phyloP scores from a whole-genome alignment of 1,140 invertebrate species.

The Heliconius hewitsoni region DNA sequence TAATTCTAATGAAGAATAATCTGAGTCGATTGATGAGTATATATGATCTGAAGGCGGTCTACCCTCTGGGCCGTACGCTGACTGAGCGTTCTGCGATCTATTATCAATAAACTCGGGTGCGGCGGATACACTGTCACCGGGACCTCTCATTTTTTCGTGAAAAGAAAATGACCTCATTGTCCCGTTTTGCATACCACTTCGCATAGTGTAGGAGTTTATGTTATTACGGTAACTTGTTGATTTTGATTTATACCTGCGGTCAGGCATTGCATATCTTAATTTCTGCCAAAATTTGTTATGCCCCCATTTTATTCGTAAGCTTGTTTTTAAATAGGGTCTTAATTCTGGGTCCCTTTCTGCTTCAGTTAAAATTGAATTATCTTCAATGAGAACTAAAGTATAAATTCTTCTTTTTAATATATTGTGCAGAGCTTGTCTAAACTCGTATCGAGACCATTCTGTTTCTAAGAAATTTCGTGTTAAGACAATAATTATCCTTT shows the following conservation, averaged over 20 bases:
- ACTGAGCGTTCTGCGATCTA: conserved; percentile 68
- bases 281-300: conserved; percentile 96
- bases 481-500: conserved; percentile 89
- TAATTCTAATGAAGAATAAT: conserved; percentile 84
- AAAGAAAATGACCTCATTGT: conserved; percentile 76
- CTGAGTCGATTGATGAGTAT: conserved; percentile 93
- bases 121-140: conserved; percentile 59
- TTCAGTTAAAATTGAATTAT: conserved; percentile 87
- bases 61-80: conserved; percentile 68
- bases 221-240: conserved; percentile 85
- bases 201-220: conserved; percentile 88
- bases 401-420: conserved; percentile 90
- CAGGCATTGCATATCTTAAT: conserved; percentile 92
- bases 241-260: conserved; percentile 71
- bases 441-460: conserved; percentile 92
- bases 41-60: conserved; percentile 92
- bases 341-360: conserved; percentile 93
- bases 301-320: conserved; percentile 90
- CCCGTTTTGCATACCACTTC: conserved; percentile 83
- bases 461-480: conserved; percentile 93
- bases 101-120: conserved; percentile 63
- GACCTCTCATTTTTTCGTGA: conserved; percentile 70
- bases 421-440: conserved; percentile 91
- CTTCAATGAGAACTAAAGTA: conserved; percentile 92
- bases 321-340: conserved; percentile 92